Percentiles rank a stretch among this genome's conserved stretches.
phyloP scores from a whole-genome alignment of 2,797 vertebrate genomes.

The Paedocypris micromegethes region DNA sequence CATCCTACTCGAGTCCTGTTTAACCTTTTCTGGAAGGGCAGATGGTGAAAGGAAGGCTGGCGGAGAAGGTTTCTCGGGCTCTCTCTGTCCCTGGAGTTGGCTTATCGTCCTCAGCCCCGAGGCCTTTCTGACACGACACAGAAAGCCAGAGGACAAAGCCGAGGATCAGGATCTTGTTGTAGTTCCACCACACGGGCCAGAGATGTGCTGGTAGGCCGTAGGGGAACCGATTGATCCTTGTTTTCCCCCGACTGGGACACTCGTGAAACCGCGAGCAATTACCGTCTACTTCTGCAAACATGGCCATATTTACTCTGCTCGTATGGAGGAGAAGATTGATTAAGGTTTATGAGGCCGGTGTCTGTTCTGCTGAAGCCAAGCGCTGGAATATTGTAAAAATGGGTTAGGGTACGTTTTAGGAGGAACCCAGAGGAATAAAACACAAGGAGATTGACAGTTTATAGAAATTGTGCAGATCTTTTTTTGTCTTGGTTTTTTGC shows the following conservation, averaged over 20 bases:
- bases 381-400: too few species aligned
- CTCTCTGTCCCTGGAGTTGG: conserved; percentile 37
- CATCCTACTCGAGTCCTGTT: conserved; percentile 36
- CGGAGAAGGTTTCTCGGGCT: conserved; percentile 20
- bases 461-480: too few species aligned
- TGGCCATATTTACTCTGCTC: conserved; percentile 8
- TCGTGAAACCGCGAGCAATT: conserved; percentile 44
- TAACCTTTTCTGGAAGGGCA: conserved; percentile 44
- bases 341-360: conserved; percentile 10
- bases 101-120: conserved; percentile 38
- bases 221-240: conserved; percentile 34
- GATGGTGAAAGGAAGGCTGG: conserved; percentile 35
- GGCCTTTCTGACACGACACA: conserved; percentile 39
- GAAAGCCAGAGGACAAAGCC: conserved; percentile 46
- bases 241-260: conserved; percentile 35
- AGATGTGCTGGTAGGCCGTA: conserved; percentile 24
- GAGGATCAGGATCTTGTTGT: conserved; percentile 41
- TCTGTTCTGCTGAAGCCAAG: background rate
- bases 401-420: too few species aligned
- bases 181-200: conserved; percentile 22
- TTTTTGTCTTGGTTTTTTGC: too few species aligned
- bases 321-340: conserved; percentile 10
- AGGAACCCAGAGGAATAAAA: too few species aligned
- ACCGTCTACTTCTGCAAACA: conserved; percentile 33
- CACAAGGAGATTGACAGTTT: too few species aligned